These are phyloP conservation scores for Tachystola acroxantha DNA, from an alignment of 2,888 invertebrate species.

Conservation along the genomic window DNA sequence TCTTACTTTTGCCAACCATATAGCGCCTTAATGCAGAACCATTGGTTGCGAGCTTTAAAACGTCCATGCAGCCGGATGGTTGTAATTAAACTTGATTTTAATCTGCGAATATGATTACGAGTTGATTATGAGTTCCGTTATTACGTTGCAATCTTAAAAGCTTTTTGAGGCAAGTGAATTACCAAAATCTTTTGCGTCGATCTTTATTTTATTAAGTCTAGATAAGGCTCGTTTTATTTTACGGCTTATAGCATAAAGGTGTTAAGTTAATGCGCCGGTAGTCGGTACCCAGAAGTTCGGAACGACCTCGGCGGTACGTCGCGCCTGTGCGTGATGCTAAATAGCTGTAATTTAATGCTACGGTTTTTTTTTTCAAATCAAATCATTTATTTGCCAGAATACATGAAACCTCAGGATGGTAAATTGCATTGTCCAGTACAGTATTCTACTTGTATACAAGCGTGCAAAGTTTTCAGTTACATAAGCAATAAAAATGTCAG, in stretches of 20 bases:
- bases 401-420: too few species aligned
- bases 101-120: slow-evolving; percentile 58
- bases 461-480: too few species aligned
- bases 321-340: slow-evolving; percentile 12
- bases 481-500: too few species aligned
- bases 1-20: too few species aligned
- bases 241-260: slow-evolving; percentile 21
- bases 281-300: too few species aligned
- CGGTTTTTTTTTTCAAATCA: slow-evolving; percentile 34
- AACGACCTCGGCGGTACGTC: background rate
- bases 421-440: too few species aligned
- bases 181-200: slow-evolving; percentile 39
- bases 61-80: slow-evolving; percentile 45
- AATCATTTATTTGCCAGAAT: too few species aligned
- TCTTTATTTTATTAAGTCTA: slow-evolving; percentile 42
- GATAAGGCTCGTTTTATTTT: slow-evolving; percentile 35
- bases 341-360: slow-evolving; percentile 26
- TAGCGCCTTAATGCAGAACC: slow-evolving; percentile 55
- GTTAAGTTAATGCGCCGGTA: slow-evolving; percentile 21
- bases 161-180: slow-evolving; percentile 35
- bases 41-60: slow-evolving; percentile 42
- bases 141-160: slow-evolving; percentile 38
- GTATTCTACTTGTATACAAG: too few species aligned
- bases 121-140: slow-evolving; percentile 53
- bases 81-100: slow-evolving; percentile 65